phyloP scores from a whole-genome alignment of 2,888 invertebrate genomes.

The Neocrepidodera transversa region DNA sequence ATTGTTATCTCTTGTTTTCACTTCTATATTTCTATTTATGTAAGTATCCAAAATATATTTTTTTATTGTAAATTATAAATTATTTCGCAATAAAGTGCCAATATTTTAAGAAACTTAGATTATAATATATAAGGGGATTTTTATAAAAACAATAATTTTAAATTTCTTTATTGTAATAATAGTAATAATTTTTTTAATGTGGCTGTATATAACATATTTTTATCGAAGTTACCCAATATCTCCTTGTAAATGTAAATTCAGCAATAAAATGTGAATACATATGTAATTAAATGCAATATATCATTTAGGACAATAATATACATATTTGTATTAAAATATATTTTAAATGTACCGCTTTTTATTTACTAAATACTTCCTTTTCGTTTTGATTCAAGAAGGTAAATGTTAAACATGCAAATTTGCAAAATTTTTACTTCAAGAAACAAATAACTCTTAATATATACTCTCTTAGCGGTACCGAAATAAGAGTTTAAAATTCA shows the following conservation, averaged over 20 bases:
- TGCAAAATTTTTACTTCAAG: no score
- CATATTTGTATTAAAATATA: slow-evolving; percentile 17
- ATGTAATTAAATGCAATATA: slow-evolving; percentile 34
- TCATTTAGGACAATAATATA: slow-evolving; percentile 24
- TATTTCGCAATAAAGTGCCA: slow-evolving; percentile 38
- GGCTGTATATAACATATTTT: slow-evolving; percentile 5
- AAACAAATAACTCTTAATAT: no score
- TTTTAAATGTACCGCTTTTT: background rate
- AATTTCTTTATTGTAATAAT: no score
- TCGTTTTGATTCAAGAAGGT: no score
- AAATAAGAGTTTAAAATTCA: no score
- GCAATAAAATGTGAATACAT: slow-evolving; percentile 35
- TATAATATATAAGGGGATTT: slow-evolving; percentile 12
- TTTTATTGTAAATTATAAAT: slow-evolving; percentile 39
- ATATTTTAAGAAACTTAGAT: slow-evolving; percentile 32
- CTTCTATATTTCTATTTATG: slow-evolving; percentile 27
- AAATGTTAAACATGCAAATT: no score
- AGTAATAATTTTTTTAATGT: no score
- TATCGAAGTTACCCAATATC: slow-evolving; percentile 18
- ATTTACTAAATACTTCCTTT: no score
- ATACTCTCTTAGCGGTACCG: no score
- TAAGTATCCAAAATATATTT: slow-evolving; percentile 28
- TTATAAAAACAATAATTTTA: background rate
- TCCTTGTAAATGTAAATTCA: slow-evolving; percentile 18
- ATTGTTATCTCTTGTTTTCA: slow-evolving; percentile 30